A percentile compares a stretch with the other conserved stretches of the same genome.
phyloP scores from a whole-genome alignment of 2,888 invertebrate species.

The Caenorhabditis parvicauda region DNA sequence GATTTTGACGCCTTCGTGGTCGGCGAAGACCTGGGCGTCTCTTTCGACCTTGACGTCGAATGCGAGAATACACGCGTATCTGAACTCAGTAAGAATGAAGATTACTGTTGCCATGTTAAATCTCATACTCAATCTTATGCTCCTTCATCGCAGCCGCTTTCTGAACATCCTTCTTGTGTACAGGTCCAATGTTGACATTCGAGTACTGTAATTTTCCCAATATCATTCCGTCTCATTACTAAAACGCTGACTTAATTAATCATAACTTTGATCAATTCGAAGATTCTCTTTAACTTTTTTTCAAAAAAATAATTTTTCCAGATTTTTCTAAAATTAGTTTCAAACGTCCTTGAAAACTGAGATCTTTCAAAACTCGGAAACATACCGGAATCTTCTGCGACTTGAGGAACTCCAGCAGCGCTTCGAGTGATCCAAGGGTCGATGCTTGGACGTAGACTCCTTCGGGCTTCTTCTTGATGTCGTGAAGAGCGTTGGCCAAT shows the following conservation, averaged over 20 bases:
- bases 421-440: conserved; percentile 96
- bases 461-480: conserved; percentile 83
- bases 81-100: conserved; percentile 63
- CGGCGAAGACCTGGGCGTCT: conserved; percentile 96
- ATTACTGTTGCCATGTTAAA: background rate
- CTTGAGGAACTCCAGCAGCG: conserved; percentile 85
- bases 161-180: conserved; percentile 98
- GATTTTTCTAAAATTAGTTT: too few relatives aligned
- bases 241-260: background rate
- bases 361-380: conserved; percentile 52
- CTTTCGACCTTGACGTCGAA: conserved; percentile 92
- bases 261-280: background rate
- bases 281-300: background rate
- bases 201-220: conserved; percentile 77
- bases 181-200: conserved; percentile 96
- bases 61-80: conserved; percentile 94
- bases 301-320: too few relatives aligned
- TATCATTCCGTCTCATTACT: background rate
- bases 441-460: conserved; percentile 99
- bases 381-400: conserved; percentile 89
- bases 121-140: conserved; percentile 79
- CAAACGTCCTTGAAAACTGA: too few relatives aligned
- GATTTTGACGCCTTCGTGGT: conserved; percentile 86
- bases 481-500: conserved; percentile 82
- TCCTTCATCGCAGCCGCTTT: conserved; percentile 99